A percentile compares a stretch with the other conserved stretches of the same genome.
Evolutionary conservation across 1,140 invertebrate genomes (phyloP).

Genomic region (Heliconius himera): DNA sequence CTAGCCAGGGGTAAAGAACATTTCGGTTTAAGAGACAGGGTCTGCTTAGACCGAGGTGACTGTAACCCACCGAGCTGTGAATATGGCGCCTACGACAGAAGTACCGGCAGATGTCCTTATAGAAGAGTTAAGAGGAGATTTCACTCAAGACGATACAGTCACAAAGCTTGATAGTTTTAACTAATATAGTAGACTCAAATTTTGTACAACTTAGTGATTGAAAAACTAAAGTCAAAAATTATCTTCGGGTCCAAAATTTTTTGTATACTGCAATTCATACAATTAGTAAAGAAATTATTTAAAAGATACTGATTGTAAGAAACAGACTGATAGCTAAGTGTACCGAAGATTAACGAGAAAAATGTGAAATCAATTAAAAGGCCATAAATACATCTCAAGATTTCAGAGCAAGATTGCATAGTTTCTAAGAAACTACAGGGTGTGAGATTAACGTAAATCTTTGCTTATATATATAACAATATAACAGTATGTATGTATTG

Average conservation of each 20-base stretch:
- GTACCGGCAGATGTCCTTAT: constrained; percentile 85
- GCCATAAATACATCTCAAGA: background rate
- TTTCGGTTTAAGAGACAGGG: constrained; percentile 85
- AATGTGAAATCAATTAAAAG: background rate
- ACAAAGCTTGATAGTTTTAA: constrained; percentile 20
- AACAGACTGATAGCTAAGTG: constrained; percentile 9
- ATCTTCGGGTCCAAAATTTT: background rate
- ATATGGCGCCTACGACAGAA: constrained; percentile 85
- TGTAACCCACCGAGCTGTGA: constrained; percentile 86
- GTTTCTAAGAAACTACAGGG: constrained; percentile 8
- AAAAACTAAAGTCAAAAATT: background rate
- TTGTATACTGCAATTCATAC: background rate
- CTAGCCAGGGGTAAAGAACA: constrained; percentile 86
- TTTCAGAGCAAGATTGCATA: background rate
- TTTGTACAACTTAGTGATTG: constrained; percentile 1
- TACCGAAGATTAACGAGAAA: background rate
- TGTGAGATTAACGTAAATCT: background rate
- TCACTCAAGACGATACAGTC: constrained; percentile 39
- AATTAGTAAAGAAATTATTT: background rate
- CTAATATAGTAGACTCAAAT: background rate
- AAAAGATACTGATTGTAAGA: background rate
- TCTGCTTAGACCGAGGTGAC: constrained; percentile 85
- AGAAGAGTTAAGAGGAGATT: constrained; percentile 59
- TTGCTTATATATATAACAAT: background rate
- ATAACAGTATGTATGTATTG: constrained; percentile 5